Evolutionary conservation across 1,140 invertebrate species (phyloP), one percentile per base, ranked within the genome.

Genomic region (Lepidurus couesii): DNA sequence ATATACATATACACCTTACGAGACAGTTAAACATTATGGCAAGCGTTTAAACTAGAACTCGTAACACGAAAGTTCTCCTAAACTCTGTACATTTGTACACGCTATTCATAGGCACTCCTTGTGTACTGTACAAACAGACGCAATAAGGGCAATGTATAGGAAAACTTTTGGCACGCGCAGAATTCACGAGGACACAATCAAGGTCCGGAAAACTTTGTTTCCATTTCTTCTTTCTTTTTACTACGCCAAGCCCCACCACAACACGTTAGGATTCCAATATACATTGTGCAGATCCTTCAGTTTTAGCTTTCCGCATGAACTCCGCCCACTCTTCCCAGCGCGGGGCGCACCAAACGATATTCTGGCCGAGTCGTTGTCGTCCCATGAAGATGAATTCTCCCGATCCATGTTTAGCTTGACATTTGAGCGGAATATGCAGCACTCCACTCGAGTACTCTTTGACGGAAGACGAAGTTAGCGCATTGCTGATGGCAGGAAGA

Each of bases 311-410:
- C 11, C 87, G 84, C 2, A 90, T 88, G 8, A 92, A 84, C 44
- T 86, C 82, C 1, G 86, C 85, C 92, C 92, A 94, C 73, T 92
- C 88, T 45, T 90, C 87, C 6, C 90, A 83, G 79, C 91, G 86
- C 0, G 92, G 92, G 0, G 92, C 91, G 82, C 93, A 94, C 1
- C 88, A 87, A 21, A 94, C 84, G 1, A 88, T 86, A n/a, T 91
- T 85, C 45, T 91, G 87, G 3, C 91, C 92, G 10, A 95, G 86
- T 80, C 90, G 87, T 78, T 90, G 86, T 77, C 90, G 87, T 13
- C 92, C 93, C 88, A 93, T 92, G 84, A 94, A 90, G 44, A 94
- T 87, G 86, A 93, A 93, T 84, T 93, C 90, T 0, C 92, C 92
- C 8, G 87, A 85, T 8, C 92, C 92, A 42, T 90, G 88, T 44